phyloP scores from a whole-genome alignment of 2,113 vertebrate species.

The Cyprinodon variegatus region DNA sequence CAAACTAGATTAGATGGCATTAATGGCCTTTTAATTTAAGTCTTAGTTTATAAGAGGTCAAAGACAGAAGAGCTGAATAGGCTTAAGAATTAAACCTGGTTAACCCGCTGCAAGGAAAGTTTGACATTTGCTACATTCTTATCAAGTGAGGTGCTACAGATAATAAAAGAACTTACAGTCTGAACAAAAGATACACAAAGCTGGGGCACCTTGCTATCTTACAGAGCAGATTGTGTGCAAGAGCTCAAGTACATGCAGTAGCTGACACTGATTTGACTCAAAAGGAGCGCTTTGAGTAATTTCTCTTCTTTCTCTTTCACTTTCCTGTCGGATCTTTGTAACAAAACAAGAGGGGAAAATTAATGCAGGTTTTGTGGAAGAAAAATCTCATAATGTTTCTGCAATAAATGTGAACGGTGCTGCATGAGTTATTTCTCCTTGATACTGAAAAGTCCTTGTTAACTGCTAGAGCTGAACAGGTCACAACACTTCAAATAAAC shows the following conservation, averaged over 20 bases:
- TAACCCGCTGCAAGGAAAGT: slow-evolving; percentile 50
- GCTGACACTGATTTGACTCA: slow-evolving; percentile 6
- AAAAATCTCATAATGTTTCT: slow-evolving; percentile 8
- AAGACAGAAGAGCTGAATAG: slow-evolving; percentile 68
- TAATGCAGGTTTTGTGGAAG: slow-evolving; percentile 7
- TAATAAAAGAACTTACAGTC: slow-evolving; percentile 42
- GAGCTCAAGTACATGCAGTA: background rate
- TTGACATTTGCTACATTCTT: slow-evolving; percentile 47
- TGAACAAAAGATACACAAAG: slow-evolving; percentile 51
- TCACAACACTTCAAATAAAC: background rate
- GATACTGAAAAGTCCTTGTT: slow-evolving; percentile 21
- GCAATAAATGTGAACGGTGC: slow-evolving; percentile 19
- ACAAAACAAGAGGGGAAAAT: slow-evolving; percentile 10
- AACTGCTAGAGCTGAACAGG: slow-evolving; percentile 26
- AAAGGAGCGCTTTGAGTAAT: background rate
- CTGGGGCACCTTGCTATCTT: background rate
- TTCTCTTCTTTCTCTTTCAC: slow-evolving; percentile 4
- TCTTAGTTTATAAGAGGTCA: slow-evolving; percentile 73
- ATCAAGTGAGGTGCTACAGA: slow-evolving; percentile 20
- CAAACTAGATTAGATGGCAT: slow-evolving; percentile 68
- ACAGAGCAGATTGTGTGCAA: background rate
- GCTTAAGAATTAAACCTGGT: slow-evolving; percentile 64
- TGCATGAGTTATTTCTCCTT: background rate
- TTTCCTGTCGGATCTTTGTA: background rate
- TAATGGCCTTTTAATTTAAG: slow-evolving; percentile 74